Evolutionary conservation across 2,113 vertebrate species (phyloP), one percentile per base, ranked within the genome.

Genomic region (Epinephelus moara): DNA sequence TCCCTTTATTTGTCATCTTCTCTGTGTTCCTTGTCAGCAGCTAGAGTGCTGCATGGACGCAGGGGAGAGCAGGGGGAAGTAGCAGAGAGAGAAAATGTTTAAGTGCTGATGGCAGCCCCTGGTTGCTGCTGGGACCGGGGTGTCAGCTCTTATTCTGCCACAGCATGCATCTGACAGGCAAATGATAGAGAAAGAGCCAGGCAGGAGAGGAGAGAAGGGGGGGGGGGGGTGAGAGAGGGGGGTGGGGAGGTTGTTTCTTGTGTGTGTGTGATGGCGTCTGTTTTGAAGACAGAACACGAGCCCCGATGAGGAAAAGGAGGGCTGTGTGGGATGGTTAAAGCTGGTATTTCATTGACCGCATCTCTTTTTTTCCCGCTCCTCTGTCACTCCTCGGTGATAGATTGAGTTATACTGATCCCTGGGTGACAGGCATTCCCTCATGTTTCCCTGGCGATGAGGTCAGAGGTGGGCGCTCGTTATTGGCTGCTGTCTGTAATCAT

Each of bases 401-500:
- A 92, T 92, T 90, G 88, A 94, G 88, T 91, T 91, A 88, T 92
- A 92, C 84, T 63, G 76, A 87, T 90, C 93, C 84, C 87, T 78
- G 7, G 23, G 88, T 91, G 91, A 93, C 89, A 78, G 85, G 89
- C 88, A 92, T 94, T 93, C 91, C 91, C 78, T 85, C 75, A 80
- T 72, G 89, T 95, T 93, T 94, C 94, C 90, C 88, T 84, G 69
- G 90, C 74, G 61, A 91, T 91, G 72, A 81, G 92, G 94, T 94
- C 93, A 94, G 83, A 91, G 93, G 94, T 94, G 83, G 75, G 4
- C 11, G 73, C 93, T 91, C 85, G 75, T 94, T 93, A 94, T 93
- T 93, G 91, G 93, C 90, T 89, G 91, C 89, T 92, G 90, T 90
- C 89, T 94, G 91, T 92, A 94, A 93, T 94, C 93, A 94, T 92